A percentile compares a stretch with the other conserved stretches of the same genome.
Evolutionary conservation across 2,113 vertebrate species (phyloP).

Genomic region (Promerops cafer): DNA sequence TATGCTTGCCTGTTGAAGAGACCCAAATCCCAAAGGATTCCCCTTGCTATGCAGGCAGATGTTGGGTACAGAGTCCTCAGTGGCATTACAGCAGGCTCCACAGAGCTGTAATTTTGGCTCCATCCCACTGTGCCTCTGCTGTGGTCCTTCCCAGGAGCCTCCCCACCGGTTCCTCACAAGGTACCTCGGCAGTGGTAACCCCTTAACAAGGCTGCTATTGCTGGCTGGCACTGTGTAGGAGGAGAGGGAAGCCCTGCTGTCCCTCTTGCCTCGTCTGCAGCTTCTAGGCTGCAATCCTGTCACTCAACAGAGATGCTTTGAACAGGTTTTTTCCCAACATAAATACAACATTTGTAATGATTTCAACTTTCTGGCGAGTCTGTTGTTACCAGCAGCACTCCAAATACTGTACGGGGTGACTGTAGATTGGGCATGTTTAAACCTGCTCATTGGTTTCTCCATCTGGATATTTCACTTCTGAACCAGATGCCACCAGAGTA

Average conservation of each 20-base stretch:
- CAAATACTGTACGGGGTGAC: background rate
- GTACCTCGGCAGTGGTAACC: no score
- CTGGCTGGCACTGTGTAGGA: fast-evolving
- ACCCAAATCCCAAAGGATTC: background rate
- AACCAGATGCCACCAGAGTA: background rate
- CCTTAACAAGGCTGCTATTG: background rate
- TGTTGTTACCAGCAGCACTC: background rate
- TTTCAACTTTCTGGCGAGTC: background rate
- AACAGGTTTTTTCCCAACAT: background rate
- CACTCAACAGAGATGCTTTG: background rate
- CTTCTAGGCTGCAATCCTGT: background rate
- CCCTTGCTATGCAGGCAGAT: background rate
- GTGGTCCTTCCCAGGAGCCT: background rate
- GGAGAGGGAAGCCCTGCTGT: background rate
- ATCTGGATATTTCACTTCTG: background rate
- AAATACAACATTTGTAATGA: background rate
- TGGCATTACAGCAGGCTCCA: fast-evolving
- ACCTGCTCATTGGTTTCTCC: background rate
- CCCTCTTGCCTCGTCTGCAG: background rate
- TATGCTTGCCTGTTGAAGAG: background rate
- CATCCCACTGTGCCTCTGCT: background rate
- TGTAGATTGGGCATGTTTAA: background rate
- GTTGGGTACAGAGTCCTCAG: background rate
- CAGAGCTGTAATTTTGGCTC: background rate
- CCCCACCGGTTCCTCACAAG: fast-evolving